Evolutionary conservation across 2,113 vertebrate genomes (phyloP), one percentile per base, ranked within the genome.

Genomic region (Desmodus rotundus): DNA sequence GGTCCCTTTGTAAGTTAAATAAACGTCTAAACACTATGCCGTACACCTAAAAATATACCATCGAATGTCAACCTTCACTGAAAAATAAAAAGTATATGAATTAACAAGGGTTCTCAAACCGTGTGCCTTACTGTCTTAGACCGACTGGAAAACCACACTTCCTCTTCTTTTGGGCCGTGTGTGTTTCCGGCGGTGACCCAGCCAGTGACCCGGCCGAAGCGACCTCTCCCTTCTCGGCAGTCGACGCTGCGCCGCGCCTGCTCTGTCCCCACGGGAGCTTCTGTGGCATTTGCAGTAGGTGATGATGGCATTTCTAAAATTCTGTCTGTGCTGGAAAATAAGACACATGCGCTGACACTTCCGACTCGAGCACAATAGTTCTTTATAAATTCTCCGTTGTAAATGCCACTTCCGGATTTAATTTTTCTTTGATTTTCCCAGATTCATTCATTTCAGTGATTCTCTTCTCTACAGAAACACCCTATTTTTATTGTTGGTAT

Each of bases 271-370:
- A 3, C 33, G 38, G 87, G 87, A 89, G 56, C 16, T 67, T 89
- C 70, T 47, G 20, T 12, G 33, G 87, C 65, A 76, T 95, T 97
- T 96, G 31, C 31, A 81, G 70, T n/a, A 36, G 63, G 56, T 93
- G 8, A 28, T 72, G 50, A 76, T 0, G 1, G 45, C 83, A 92
- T 97, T 96, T 87, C 84, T 89, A 95, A 91, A 78, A 16, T 76
- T 52, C 74, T 52, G 2, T 68, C 96, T 94, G 50, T 84, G 87
- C 65, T 95, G 24, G 68, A 94, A 93, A 96, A 74, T 58, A 73
- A 96, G 89, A 65, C 78, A 36, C 47, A 73, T 24, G 31, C 45
- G 36, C 26, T 93, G 87, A 93, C 87, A 93, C 92, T 96, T 96
- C 38, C 83, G 58, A 61, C 58, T 58, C 80, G 74, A 87, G 76